These are phyloP conservation scores for Troilus luridus DNA, from an alignment of 2,888 invertebrate species.

Conservation along the genomic window DNA sequence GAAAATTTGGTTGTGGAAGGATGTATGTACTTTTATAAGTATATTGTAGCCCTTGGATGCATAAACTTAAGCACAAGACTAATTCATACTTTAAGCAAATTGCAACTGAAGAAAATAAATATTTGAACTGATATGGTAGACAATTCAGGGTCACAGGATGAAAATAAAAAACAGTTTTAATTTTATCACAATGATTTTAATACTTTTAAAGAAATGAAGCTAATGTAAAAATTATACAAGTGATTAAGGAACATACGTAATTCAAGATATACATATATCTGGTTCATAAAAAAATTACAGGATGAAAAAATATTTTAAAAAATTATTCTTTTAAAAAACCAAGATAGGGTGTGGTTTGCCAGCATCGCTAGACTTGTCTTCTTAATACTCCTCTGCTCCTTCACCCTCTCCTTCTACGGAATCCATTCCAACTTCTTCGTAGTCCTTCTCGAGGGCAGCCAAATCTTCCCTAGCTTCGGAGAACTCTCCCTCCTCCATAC, in stretches of 20 bases:
- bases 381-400: constrained; percentile 67
- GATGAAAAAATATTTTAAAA: background rate
- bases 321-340: background rate
- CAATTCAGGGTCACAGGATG: background rate
- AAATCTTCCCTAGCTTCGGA: constrained; percentile 85
- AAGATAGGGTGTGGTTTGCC: background rate
- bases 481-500: constrained; percentile 89
- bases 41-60: too few species aligned
- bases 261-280: constrained; percentile 28
- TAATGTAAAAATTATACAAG: background rate
- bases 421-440: constrained; percentile 82
- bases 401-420: constrained; percentile 78
- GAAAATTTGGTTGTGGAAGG: too few species aligned
- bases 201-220: background rate
- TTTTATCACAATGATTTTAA: constrained; percentile 28
- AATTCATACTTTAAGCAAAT: too few species aligned
- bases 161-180: background rate
- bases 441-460: constrained; percentile 88
- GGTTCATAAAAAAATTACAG: background rate
- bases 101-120: too few species aligned
- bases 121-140: too few species aligned
- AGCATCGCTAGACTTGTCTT: background rate
- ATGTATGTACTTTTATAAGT: too few species aligned
- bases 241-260: background rate
- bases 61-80: too few species aligned